Evolutionary conservation across 2,113 vertebrate genomes (phyloP).

Genomic region (Hypanus sabinus): DNA sequence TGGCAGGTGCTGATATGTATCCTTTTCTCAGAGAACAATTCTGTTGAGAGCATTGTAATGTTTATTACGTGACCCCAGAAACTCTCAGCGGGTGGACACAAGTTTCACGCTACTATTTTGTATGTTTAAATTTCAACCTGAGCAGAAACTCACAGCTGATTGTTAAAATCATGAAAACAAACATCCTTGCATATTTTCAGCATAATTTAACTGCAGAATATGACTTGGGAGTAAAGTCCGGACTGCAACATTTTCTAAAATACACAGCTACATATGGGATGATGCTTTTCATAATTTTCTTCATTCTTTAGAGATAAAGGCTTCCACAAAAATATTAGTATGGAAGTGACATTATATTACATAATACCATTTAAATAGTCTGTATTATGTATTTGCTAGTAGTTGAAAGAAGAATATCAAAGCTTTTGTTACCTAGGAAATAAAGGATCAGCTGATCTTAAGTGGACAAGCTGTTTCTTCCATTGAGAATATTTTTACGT

Average conservation of each 20-base stretch:
- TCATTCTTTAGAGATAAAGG: background rate
- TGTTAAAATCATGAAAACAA: background rate
- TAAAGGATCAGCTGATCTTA: conserved; percentile 2
- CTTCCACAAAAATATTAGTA: background rate
- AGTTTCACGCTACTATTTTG: background rate
- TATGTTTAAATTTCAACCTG: background rate
- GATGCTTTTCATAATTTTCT: background rate
- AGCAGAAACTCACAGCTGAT: background rate
- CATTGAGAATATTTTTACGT: background rate
- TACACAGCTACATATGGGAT: background rate
- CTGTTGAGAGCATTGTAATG: background rate
- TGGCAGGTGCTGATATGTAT: background rate
- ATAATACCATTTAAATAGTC: background rate
- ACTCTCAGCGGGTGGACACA: background rate
- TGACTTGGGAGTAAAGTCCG: background rate
- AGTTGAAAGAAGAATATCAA: background rate
- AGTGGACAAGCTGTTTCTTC: background rate
- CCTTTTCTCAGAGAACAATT: background rate
- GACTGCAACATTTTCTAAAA: background rate
- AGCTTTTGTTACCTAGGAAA: background rate
- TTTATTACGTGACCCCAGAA: background rate
- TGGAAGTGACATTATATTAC: background rate
- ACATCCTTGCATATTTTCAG: background rate
- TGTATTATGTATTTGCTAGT: background rate
- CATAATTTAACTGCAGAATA: background rate